phyloP scores from a whole-genome alignment of 1,140 invertebrate species.

The Heliconius eleuchia region DNA sequence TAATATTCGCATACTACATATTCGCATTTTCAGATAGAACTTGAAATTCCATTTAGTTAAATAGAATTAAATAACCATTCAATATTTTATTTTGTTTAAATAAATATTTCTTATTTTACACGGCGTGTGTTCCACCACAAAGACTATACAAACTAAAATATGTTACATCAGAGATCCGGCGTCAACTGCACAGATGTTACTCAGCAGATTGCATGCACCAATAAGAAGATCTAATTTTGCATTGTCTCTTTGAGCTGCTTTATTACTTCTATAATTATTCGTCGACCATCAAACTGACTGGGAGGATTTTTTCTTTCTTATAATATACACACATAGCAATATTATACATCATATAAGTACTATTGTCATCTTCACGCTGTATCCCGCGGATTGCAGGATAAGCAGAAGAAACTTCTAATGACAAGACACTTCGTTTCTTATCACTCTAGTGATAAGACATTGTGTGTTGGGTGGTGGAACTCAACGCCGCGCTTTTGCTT shows the following conservation, averaged over 20 bases:
- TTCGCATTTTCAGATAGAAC: background rate
- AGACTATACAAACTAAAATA: background rate
- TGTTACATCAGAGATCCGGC: constrained; percentile 11
- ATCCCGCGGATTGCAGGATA: no score
- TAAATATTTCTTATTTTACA: background rate
- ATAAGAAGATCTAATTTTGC: constrained; percentile 12
- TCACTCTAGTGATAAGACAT: no score
- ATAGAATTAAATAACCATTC: background rate
- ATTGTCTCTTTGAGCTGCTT: constrained; percentile 1
- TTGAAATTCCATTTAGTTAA: background rate
- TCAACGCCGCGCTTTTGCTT: no score
- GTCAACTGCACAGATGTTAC: constrained; percentile 3
- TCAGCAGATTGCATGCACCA: background rate
- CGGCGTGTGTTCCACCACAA: background rate
- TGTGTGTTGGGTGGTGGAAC: no score
- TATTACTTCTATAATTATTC: background rate
- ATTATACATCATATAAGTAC: no score
- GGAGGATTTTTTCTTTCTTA: background rate
- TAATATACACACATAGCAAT: no score
- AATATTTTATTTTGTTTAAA: background rate
- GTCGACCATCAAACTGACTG: background rate
- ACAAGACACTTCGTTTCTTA: no score
- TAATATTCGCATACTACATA: no score
- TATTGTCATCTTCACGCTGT: no score
- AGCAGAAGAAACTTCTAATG: no score